Conservation (phyloP, 2,113 vertebrate species). For the Hydrolagus affinis region DNA sequence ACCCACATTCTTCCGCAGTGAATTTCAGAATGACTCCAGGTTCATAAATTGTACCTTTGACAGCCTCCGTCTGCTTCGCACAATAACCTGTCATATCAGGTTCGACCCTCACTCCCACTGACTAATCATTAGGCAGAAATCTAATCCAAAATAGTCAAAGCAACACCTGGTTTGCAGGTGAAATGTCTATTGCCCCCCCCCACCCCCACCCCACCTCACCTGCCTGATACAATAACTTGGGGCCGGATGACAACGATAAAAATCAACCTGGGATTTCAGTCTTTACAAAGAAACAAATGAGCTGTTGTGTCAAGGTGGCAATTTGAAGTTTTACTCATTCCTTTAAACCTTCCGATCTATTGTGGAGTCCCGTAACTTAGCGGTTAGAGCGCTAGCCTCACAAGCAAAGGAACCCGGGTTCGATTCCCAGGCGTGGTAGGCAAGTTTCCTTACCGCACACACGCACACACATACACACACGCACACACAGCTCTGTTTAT, state of each 20-base stretch:
- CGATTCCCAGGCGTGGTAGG: no score
- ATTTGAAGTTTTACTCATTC: background rate
- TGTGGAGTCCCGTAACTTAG: no score
- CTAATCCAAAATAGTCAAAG: background rate
- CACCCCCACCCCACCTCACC: background rate
- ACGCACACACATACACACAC: no score
- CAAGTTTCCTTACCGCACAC: no score
- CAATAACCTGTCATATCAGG: background rate
- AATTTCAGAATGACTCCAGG: slow-evolving; percentile 28
- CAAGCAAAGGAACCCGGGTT: no score
- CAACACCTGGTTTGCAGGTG: slow-evolving; percentile 20
- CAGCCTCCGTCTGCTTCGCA: background rate
- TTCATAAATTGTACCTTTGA: background rate
- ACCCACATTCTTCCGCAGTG: background rate
- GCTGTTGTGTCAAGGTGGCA: slow-evolving; percentile 8
- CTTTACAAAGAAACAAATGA: background rate
- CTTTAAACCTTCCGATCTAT: background rate
- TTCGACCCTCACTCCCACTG: background rate
- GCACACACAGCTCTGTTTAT: no score
- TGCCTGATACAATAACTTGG: background rate
- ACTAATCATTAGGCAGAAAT: slow-evolving; percentile 21
- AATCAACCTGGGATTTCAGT: background rate
- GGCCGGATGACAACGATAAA: background rate
- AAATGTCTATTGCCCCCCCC: background rate
- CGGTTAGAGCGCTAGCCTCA: no score